phyloP scores from a whole-genome alignment of 1,140 invertebrate genomes.

The Brachionus rubens region DNA sequence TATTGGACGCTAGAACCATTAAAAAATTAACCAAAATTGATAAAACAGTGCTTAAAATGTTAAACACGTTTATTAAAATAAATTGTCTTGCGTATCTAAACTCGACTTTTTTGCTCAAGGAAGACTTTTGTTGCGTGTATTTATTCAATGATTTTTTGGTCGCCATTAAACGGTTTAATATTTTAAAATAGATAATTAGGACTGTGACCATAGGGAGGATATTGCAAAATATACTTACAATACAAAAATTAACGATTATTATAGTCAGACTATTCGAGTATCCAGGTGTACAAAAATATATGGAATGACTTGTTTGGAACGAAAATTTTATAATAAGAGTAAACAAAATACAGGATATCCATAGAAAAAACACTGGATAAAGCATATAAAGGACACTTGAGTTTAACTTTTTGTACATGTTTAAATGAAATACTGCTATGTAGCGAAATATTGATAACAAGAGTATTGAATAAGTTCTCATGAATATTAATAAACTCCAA shows the following conservation, averaged over 20 bases:
- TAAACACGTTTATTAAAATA: conserved; percentile 9
- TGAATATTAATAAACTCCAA: neutral
- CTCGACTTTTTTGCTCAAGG: neutral
- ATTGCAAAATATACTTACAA: neutral
- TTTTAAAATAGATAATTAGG: neutral
- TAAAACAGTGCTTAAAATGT: neutral
- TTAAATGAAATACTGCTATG: neutral
- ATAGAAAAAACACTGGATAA: neutral
- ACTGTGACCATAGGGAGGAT: neutral
- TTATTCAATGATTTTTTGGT: neutral
- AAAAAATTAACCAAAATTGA: conserved; percentile 3
- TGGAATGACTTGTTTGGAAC: neutral
- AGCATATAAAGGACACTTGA: neutral
- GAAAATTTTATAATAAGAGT: conserved; percentile 3
- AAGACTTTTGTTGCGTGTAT: neutral
- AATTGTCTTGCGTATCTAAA: neutral
- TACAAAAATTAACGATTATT: neutral
- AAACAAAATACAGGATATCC: neutral
- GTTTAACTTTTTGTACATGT: neutral
- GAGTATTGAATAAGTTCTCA: conserved; percentile 7
- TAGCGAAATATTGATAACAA: conserved; percentile 14
- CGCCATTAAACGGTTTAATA: neutral
- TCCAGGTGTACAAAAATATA: conserved; percentile 8
- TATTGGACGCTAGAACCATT: neutral
- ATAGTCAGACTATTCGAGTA: neutral